Evolutionary conservation across 2,113 vertebrate species (phyloP).

Genomic region (human): DNA sequence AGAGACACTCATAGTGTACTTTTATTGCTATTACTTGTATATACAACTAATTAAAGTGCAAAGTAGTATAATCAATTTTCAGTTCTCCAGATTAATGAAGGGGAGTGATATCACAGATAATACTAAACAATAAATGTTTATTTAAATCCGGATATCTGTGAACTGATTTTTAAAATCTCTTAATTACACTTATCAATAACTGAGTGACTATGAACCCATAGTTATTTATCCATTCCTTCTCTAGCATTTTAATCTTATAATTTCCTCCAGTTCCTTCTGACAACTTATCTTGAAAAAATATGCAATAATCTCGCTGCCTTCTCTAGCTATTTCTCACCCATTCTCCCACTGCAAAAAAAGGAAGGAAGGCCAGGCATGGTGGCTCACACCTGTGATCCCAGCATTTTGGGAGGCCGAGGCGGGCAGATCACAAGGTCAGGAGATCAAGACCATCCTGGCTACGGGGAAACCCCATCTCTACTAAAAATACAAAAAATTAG

Average conservation of each 20-base stretch:
- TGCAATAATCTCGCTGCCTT: neutral
- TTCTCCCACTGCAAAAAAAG: neutral
- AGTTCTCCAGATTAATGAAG: neutral
- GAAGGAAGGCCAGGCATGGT: too few relatives aligned
- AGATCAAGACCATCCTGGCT: too few relatives aligned
- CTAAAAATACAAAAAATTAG: too few relatives aligned
- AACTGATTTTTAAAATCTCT: neutral
- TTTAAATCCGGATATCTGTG: neutral
- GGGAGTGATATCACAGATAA: neutral
- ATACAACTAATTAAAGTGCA: neutral
- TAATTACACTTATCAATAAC: neutral
- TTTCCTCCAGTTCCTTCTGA: neutral
- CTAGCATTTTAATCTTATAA: neutral
- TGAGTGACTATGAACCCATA: neutral
- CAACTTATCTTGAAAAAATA: neutral
- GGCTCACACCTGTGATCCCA: too few relatives aligned
- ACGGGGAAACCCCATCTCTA: too few relatives aligned
- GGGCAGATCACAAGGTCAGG: too few relatives aligned
- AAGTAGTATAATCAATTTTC: neutral
- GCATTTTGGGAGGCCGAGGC: too few relatives aligned
- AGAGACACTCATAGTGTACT: neutral
- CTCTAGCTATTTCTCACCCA: neutral
- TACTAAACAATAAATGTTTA: neutral
- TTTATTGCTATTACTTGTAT: neutral
- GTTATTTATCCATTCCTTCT: neutral